These are phyloP conservation scores for Bellardia bayeri DNA, from an alignment of 2,888 invertebrate species.

Conservation along the genomic window DNA sequence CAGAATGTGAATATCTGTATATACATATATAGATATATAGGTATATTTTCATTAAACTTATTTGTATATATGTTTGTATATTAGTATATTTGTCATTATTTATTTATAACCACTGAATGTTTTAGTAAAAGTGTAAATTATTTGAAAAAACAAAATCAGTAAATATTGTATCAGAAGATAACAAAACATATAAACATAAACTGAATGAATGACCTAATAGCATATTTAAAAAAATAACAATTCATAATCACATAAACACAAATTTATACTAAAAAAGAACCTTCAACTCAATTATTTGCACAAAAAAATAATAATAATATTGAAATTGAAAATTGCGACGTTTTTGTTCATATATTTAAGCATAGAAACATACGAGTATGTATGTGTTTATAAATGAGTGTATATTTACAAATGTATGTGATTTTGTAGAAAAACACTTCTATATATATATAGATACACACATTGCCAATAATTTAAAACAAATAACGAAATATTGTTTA, in stretches of 20 bases:
- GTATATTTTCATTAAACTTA: neutral
- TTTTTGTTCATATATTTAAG: constrained; percentile 11
- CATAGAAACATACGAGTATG: too few species aligned
- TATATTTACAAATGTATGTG: neutral
- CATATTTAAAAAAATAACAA: constrained; percentile 52
- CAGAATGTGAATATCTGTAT: neutral
- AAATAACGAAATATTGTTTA: neutral
- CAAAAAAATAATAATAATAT: constrained; percentile 34
- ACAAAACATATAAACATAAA: constrained; percentile 5
- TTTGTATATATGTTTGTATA: neutral
- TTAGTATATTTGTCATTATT: constrained; percentile 37
- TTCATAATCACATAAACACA: constrained; percentile 25
- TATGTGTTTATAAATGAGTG: neutral
- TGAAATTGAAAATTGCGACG: constrained; percentile 48
- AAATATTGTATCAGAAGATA: constrained; percentile 1
- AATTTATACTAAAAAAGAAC: neutral
- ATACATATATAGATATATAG: neutral
- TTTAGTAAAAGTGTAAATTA: constrained; percentile 47
- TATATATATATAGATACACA: neutral
- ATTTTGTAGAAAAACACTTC: neutral
- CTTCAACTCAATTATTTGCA: constrained; percentile 33
- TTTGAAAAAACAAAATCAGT: constrained; percentile 25
- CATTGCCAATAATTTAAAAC: neutral
- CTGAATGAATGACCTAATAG: constrained; percentile 54
- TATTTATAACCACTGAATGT: constrained; percentile 50